phyloP scores from a whole-genome alignment of 2,797 vertebrate species.

The Tamandua tetradactyla region DNA sequence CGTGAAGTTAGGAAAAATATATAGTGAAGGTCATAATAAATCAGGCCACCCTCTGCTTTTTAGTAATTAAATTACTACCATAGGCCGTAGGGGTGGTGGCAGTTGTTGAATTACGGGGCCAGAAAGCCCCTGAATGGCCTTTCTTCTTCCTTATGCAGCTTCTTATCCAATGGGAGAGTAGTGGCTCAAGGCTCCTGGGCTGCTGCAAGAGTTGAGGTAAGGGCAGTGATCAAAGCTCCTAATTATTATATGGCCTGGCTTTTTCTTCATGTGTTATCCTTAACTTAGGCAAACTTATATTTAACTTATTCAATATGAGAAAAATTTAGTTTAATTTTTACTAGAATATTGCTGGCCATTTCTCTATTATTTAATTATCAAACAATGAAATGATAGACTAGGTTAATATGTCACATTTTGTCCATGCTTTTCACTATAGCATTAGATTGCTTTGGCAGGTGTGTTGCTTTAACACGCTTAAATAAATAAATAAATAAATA shows the following conservation, averaged over 20 bases:
- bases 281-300: slow-evolving; percentile 67
- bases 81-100: slow-evolving; percentile 79
- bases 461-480: slow-evolving; percentile 47
- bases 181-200: slow-evolving; percentile 83
- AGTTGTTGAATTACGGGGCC: slow-evolving; percentile 79
- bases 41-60: slow-evolving; percentile 78
- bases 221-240: slow-evolving; percentile 80
- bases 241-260: slow-evolving; percentile 77
- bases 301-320: slow-evolving; percentile 57
- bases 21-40: slow-evolving; percentile 76
- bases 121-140: slow-evolving; percentile 83
- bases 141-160: slow-evolving; percentile 83
- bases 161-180: slow-evolving; percentile 83
- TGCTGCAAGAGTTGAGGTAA: slow-evolving; percentile 83
- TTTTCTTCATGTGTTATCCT: slow-evolving; percentile 72
- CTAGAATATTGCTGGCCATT: slow-evolving; percentile 76
- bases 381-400: slow-evolving; percentile 59
- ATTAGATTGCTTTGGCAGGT: slow-evolving; percentile 37
- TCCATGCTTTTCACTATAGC: slow-evolving; percentile 17
- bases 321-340: slow-evolving; percentile 64
- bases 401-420: slow-evolving; percentile 45
- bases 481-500: not conserved
- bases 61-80: slow-evolving; percentile 57
- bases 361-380: slow-evolving; percentile 62
- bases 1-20: slow-evolving; percentile 55